Evolutionary conservation across 2,888 invertebrate species (phyloP).

Genomic region (Ramazzottius varieornatus): DNA sequence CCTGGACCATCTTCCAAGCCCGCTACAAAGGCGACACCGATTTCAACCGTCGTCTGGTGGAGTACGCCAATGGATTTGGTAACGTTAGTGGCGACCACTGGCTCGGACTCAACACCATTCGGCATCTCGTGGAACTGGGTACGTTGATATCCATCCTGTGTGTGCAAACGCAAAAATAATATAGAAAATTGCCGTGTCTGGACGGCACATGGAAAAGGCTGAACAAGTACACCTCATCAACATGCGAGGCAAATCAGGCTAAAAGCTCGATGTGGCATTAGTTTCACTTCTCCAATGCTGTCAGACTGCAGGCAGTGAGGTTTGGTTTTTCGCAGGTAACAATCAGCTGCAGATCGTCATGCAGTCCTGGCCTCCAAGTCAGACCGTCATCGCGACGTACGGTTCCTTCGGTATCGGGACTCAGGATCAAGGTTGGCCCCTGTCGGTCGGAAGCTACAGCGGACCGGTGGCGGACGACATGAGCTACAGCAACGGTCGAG

Average conservation of each 20-base stretch:
- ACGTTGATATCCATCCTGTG: background rate
- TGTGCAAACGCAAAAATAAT: background rate
- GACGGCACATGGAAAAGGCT: too few relatives aligned
- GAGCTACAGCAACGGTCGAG: conserved; percentile 11
- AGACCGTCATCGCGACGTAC: conserved; percentile 11
- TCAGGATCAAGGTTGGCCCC: conserved; percentile 8
- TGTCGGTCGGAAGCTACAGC: conserved; percentile 10
- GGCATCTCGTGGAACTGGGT: background rate
- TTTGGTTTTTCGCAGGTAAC: conserved; percentile 12
- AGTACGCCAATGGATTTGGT: conserved; percentile 1
- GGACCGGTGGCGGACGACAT: conserved; percentile 14
- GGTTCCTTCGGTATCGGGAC: conserved; percentile 11
- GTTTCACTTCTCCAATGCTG: too few relatives aligned
- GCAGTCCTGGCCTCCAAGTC: conserved; percentile 12
- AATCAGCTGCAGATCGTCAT: conserved; percentile 12
- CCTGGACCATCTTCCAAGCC: conserved; percentile 3
- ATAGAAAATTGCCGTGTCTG: too few relatives aligned
- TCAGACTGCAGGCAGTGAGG: too few relatives aligned
- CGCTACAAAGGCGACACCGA: background rate
- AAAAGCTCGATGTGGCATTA: too few relatives aligned
- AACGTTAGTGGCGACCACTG: conserved; percentile 1
- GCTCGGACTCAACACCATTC: background rate
- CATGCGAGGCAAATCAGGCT: too few relatives aligned
- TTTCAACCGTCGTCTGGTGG: background rate
- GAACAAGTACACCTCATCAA: too few relatives aligned